A percentile compares a stretch with the other conserved stretches of the same genome.
Conservation (phyloP, 92 coral and sea anemone genomes). For the Heliopora coerulea region DNA sequence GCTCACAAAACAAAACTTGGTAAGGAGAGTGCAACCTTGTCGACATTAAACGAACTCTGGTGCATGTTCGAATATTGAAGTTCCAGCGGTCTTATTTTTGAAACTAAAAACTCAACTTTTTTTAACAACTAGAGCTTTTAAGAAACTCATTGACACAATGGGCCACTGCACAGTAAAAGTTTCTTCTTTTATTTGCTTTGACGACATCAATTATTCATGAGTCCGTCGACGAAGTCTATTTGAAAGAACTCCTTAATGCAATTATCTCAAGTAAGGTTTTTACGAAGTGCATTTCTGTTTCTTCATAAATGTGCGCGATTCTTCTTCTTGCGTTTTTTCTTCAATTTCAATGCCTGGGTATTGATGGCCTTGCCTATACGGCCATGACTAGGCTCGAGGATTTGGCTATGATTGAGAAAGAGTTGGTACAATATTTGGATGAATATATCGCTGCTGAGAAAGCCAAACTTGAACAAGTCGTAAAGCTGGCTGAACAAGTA, state of each 20-base stretch:
- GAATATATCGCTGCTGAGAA: constrained; percentile 53
- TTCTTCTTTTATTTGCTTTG: too few relatives aligned
- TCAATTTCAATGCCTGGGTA: neutral
- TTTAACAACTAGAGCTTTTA: too few relatives aligned
- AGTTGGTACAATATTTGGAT: constrained; percentile 61
- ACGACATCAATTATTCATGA: neutral
- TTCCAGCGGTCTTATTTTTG: too few relatives aligned
- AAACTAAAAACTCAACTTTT: too few relatives aligned
- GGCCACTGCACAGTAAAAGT: too few relatives aligned
- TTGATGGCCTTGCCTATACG: constrained; percentile 34
- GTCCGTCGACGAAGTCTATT: neutral
- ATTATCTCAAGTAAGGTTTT: too few relatives aligned
- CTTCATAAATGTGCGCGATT: constrained; percentile 3
- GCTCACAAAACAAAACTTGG: neutral
- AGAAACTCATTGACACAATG: too few relatives aligned
- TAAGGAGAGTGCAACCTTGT: too few relatives aligned
- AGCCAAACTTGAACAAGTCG: constrained; percentile 47
- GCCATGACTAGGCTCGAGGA: constrained; percentile 72
- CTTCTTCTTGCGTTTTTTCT: neutral
- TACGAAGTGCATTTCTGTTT: neutral
- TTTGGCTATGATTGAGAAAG: constrained; percentile 65
- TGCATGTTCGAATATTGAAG: too few relatives aligned
- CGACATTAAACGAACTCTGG: too few relatives aligned
- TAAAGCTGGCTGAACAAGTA: constrained; percentile 57
- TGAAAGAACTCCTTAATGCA: too few relatives aligned